These are phyloP conservation scores for Semotilus atromaculatus DNA, from an alignment of 2,797 vertebrate species.

Conservation along the genomic window DNA sequence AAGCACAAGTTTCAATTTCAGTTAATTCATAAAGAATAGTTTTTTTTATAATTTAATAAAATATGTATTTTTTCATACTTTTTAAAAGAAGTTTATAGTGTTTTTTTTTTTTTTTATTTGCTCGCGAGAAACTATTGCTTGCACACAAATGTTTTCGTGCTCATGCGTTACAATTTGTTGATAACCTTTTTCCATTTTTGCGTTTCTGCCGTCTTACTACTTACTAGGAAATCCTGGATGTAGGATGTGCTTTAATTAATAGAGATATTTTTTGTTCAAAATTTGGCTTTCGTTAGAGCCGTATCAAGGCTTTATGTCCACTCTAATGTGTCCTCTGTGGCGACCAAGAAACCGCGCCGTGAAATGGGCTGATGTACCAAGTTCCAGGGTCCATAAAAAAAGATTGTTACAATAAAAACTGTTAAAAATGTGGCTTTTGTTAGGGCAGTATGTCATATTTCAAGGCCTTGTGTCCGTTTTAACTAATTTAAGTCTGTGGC, in stretches of 20 bases:
- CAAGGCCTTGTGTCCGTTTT: background rate
- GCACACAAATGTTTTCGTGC: too few species aligned
- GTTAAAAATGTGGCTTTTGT: background rate
- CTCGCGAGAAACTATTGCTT: too few species aligned
- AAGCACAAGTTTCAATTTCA: background rate
- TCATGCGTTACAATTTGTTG: too few species aligned
- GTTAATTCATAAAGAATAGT: too few species aligned
- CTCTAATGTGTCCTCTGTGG: background rate
- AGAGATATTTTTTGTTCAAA: background rate
- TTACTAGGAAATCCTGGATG: too few species aligned
- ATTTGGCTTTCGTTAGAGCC: background rate
- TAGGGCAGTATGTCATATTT: background rate
- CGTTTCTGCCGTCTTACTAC: too few species aligned
- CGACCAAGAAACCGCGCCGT: rapidly evolving
- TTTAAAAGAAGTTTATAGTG: too few species aligned
- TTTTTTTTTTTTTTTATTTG: too few species aligned
- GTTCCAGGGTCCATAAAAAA: too few species aligned
- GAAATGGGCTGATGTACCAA: background rate
- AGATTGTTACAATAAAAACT: background rate
- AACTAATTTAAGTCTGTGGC: background rate
- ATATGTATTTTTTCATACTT: background rate
- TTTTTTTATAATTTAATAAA: background rate
- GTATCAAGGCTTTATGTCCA: background rate
- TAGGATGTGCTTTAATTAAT: background rate
- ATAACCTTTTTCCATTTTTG: too few species aligned